Percentiles rank a stretch among this genome's conserved stretches.
Evolutionary conservation across 2,888 invertebrate species (phyloP).

Genomic region (Odontomyia ornata): DNA sequence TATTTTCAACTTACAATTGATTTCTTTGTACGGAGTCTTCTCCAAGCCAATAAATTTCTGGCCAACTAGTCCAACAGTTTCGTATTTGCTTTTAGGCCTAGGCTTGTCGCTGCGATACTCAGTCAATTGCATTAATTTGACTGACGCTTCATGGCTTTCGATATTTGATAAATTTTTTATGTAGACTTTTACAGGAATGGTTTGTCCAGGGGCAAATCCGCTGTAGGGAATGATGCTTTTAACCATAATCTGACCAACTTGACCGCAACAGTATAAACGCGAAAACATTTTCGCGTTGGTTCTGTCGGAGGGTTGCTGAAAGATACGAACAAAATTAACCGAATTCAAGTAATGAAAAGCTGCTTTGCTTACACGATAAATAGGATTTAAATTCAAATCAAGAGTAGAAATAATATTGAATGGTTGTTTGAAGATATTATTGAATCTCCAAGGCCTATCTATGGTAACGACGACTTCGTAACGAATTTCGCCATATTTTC

Average conservation of each 20-base stretch:
- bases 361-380: constrained; percentile 45
- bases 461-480: constrained; percentile 80
- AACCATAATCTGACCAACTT: constrained; percentile 9
- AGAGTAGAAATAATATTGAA: constrained; percentile 80
- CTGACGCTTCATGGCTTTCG: constrained; percentile 70
- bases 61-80: constrained; percentile 60
- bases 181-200: constrained; percentile 74
- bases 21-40: constrained; percentile 70
- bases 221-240: constrained; percentile 69
- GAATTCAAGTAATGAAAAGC: too few relatives aligned
- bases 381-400: constrained; percentile 73
- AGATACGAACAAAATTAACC: not conserved
- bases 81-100: constrained; percentile 61
- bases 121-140: constrained; percentile 73
- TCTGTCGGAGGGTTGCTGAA: constrained; percentile 24
- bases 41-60: constrained; percentile 69
- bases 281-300: constrained; percentile 3
- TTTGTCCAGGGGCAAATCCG: constrained; percentile 81
- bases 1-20: constrained; percentile 71
- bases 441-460: constrained; percentile 86
- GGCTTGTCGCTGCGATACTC: constrained; percentile 62
- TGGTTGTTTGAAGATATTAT: constrained; percentile 80
- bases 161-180: constrained; percentile 80
- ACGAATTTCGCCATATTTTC: constrained; percentile 76
- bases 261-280: constrained; percentile 12